Evolutionary conservation across 2,888 invertebrate genomes (phyloP).

Genomic region (Heliconius sara): DNA sequence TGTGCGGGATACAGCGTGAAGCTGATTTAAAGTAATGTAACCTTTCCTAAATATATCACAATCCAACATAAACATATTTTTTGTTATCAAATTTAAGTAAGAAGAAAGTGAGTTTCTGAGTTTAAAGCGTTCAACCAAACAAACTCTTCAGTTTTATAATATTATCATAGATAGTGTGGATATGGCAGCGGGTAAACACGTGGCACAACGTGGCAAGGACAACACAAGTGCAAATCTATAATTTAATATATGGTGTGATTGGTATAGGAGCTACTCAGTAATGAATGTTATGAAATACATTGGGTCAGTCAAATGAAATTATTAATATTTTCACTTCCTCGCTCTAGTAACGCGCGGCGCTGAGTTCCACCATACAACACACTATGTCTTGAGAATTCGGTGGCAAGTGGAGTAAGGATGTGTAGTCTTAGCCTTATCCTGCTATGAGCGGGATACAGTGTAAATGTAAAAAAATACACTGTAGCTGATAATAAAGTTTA

Average conservation of each 20-base stretch:
- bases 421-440: too few relatives aligned
- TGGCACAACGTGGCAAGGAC: neutral
- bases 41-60: neutral
- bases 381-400: too few relatives aligned
- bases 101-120: neutral
- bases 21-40: too few relatives aligned
- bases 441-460: too few relatives aligned
- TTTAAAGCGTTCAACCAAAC: neutral
- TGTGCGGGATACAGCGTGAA: too few relatives aligned
- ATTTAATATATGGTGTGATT: neutral
- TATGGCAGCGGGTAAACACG: neutral
- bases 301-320: too few relatives aligned
- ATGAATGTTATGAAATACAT: neutral
- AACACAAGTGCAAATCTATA: neutral
- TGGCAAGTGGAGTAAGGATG: too few relatives aligned
- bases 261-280: neutral
- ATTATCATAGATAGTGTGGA: neutral
- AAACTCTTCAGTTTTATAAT: neutral
- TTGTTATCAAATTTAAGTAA: neutral
- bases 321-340: too few relatives aligned
- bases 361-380: too few relatives aligned
- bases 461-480: neutral
- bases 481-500: neutral
- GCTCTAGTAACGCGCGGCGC: too few relatives aligned
- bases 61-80: neutral